phyloP scores from a whole-genome alignment of 2,113 vertebrate species.

The Clupea harengus region DNA sequence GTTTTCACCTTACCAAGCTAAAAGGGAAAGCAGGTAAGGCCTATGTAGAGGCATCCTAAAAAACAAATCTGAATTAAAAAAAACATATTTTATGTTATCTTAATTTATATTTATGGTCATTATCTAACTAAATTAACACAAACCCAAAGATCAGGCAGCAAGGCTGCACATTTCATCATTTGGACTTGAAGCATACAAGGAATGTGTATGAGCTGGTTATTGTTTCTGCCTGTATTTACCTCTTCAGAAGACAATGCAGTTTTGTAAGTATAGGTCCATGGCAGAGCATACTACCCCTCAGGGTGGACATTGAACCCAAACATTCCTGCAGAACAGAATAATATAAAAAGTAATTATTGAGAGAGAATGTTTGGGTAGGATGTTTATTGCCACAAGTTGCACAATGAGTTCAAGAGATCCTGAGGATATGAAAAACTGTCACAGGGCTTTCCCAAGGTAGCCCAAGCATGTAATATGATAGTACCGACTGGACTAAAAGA shows the following conservation, averaged over 20 bases:
- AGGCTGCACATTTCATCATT: neutral
- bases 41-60: no score
- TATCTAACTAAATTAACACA: neutral
- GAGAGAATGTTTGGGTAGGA: neutral
- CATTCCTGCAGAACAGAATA: neutral
- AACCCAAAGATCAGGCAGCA: neutral
- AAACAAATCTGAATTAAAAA: no score
- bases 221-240: neutral
- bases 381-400: neutral
- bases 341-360: neutral
- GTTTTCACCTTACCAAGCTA: no score
- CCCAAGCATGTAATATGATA: neutral
- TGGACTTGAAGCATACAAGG: neutral
- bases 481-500: neutral
- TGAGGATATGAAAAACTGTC: neutral
- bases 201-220: neutral
- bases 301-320: neutral
- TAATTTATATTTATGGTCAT: no score
- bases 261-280: neutral
- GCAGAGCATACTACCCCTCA: neutral
- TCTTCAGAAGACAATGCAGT: neutral
- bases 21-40: no score
- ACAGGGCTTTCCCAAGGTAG: neutral
- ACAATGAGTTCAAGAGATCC: neutral
- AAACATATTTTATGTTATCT: no score